A percentile compares a stretch with the other conserved stretches of the same genome.
phyloP scores from a whole-genome alignment of 92 coral and sea anemone genomes.

The Paramuricea clavata region DNA sequence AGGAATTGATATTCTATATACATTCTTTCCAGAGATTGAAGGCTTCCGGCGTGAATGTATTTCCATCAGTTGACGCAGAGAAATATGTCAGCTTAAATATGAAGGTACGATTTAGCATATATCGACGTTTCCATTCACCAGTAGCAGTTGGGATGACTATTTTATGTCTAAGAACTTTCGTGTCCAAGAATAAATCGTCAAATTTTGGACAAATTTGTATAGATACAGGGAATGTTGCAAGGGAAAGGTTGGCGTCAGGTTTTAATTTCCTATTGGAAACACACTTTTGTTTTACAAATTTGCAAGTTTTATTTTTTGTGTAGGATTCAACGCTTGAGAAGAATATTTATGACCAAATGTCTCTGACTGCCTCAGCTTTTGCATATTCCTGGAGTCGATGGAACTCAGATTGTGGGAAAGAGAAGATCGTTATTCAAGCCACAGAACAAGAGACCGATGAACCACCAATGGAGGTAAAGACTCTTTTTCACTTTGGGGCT shows the following conservation, averaged over 20 bases:
- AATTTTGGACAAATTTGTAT: too few relatives aligned
- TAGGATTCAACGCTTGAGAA: conserved; percentile 87
- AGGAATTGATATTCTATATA: neutral
- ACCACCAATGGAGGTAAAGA: conserved; percentile 83
- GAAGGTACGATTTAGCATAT: too few relatives aligned
- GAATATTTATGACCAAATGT: conserved; percentile 85
- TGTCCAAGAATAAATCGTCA: too few relatives aligned
- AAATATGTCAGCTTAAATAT: conserved; percentile 95
- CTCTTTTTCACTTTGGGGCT: neutral
- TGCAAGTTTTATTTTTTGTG: neutral
- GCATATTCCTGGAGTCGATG: conserved; percentile 98
- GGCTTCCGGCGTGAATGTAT: conserved; percentile 88
- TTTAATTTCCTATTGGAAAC: too few relatives aligned
- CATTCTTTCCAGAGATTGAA: conserved; percentile 71
- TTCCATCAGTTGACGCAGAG: conserved; percentile 93
- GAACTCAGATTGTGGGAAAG: conserved; percentile 96
- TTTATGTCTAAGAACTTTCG: too few relatives aligned
- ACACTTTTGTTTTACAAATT: neutral
- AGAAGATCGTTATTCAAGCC: conserved; percentile 88
- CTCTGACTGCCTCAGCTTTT: conserved; percentile 86
- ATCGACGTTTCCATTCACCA: too few relatives aligned
- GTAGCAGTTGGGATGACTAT: too few relatives aligned
- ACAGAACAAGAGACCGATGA: conserved; percentile 88
- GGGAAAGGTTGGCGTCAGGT: too few relatives aligned
- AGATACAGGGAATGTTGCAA: too few relatives aligned